Conservation (phyloP, 1,140 invertebrate species). For the Melipona quadrifasciata region DNA sequence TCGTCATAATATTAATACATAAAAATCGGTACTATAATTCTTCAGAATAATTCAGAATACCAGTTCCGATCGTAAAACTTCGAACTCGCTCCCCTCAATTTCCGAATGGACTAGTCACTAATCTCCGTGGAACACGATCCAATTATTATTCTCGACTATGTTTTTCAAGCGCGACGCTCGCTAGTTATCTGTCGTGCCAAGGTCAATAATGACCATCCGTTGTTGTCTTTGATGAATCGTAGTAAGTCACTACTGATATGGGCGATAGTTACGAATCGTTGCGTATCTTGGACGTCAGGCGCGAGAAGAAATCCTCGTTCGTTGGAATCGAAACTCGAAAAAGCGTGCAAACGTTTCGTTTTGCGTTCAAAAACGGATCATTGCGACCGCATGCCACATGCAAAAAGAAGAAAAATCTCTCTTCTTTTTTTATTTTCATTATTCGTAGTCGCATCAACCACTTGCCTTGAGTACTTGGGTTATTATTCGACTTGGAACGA, state of each 20-base stretch:
- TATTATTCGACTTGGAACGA: no score
- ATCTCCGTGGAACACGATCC: background rate
- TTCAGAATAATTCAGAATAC: background rate
- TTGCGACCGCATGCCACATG: no score
- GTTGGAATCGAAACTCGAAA: background rate
- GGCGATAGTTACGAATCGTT: background rate
- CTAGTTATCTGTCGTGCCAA: slow-evolving; percentile 20
- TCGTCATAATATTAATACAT: background rate
- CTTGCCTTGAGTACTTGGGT: no score
- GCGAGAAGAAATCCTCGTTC: background rate
- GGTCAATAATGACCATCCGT: slow-evolving; percentile 8
- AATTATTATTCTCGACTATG: background rate
- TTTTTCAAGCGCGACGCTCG: background rate
- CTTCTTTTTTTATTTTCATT: no score
- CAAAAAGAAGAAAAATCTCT: no score
- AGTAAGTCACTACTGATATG: slow-evolving; percentile 7
- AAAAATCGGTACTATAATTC: background rate
- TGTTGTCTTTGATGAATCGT: background rate
- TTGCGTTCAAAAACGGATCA: background rate
- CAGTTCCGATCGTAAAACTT: background rate
- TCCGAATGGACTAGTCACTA: background rate
- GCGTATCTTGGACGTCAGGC: background rate
- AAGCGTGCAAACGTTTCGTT: background rate
- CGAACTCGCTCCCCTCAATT: background rate
- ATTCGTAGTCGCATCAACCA: no score